phyloP scores from a whole-genome alignment of 2,113 vertebrate species.

The Elachura formosa region DNA sequence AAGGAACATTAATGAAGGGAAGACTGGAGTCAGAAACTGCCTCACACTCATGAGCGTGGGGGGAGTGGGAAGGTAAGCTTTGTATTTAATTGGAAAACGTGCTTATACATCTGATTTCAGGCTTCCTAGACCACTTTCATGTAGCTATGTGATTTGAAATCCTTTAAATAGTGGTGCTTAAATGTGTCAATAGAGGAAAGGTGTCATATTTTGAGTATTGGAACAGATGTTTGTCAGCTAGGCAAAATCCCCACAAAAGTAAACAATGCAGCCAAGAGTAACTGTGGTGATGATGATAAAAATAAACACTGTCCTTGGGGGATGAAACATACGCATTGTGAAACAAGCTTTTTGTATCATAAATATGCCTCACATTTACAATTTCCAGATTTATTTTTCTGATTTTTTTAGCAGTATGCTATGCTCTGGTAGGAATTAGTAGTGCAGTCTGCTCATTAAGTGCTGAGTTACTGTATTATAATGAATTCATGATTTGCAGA shows the following conservation, averaged over 20 bases:
- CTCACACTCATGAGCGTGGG: accelerated
- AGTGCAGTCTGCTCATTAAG: neutral
- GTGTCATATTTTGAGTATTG: neutral
- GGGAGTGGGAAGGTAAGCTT: neutral
- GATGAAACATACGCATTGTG: neutral
- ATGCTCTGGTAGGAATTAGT: neutral
- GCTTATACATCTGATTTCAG: neutral
- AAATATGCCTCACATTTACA: neutral
- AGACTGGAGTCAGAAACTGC: neutral
- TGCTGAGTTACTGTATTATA: neutral
- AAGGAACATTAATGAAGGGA: neutral
- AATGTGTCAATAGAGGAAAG: neutral
- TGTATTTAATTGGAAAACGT: neutral
- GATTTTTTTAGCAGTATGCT: neutral
- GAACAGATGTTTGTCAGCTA: neutral
- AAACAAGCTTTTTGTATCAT: neutral
- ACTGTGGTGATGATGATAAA: neutral
- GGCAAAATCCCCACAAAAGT: neutral
- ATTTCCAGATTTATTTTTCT: neutral
- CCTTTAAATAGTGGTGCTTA: neutral
- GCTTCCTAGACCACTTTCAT: neutral
- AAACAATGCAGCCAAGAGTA: neutral
- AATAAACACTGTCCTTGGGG: neutral
- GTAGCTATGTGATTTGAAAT: neutral
- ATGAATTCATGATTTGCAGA: neutral